Percentiles rank a stretch among this genome's conserved stretches.
Evolutionary conservation across 2,797 vertebrate genomes (phyloP).

Genomic region (Oryzias dopingdopingensis): DNA sequence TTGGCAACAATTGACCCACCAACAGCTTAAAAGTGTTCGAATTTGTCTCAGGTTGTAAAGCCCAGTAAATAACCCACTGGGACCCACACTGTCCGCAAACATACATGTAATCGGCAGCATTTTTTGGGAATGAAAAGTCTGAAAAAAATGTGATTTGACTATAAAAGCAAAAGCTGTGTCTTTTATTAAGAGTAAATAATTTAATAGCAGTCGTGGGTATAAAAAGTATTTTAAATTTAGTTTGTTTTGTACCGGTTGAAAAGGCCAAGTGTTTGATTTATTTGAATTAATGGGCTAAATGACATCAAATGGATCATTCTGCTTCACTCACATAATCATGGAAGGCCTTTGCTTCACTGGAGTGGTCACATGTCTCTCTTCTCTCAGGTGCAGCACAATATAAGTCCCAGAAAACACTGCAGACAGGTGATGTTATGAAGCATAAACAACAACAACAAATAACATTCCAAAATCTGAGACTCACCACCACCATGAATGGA

Average conservation of each 20-base stretch:
- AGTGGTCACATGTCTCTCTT: constrained; percentile 99
- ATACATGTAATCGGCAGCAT: background rate
- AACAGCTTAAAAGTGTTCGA: constrained; percentile 16
- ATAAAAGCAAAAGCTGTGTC: background rate
- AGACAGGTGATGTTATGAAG: constrained; percentile 61
- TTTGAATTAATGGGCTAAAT: background rate
- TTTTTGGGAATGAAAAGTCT: background rate
- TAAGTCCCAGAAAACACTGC: constrained; percentile 98
- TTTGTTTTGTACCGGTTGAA: too few species aligned
- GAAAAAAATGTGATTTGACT: background rate
- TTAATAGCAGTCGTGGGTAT: too few species aligned
- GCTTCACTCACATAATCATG: constrained; percentile 94
- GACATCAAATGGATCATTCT: constrained; percentile 19
- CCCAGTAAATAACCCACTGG: background rate
- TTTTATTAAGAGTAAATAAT: too few species aligned
- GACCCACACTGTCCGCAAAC: background rate
- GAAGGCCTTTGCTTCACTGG: constrained; percentile 99
- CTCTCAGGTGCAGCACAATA: constrained; percentile 98
- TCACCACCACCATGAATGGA: constrained; percentile 99
- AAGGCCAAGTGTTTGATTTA: too few species aligned
- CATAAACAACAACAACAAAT: constrained; percentile 28
- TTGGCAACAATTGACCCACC: constrained; percentile 46
- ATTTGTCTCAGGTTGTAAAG: constrained; percentile 15
- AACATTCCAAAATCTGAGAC: constrained; percentile 53
- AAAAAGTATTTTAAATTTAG: too few species aligned